These are phyloP conservation scores for Anser brachyrhynchus DNA, from an alignment of 2,113 vertebrate genomes.

Conservation along the genomic window DNA sequence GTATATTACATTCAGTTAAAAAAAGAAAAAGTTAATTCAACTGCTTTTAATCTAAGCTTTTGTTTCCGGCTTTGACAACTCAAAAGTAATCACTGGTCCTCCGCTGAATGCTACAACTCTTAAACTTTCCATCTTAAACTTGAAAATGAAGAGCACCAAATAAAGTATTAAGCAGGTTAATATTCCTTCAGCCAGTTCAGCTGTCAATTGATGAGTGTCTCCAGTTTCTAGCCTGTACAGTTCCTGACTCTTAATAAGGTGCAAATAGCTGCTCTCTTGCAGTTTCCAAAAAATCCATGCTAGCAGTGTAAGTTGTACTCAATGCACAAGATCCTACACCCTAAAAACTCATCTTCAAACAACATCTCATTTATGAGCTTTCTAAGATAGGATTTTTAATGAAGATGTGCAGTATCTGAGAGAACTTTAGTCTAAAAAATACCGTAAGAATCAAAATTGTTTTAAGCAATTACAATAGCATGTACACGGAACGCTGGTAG, in stretches of 20 bases:
- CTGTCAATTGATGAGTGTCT: not conserved
- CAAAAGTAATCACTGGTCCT: not conserved
- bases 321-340: not conserved
- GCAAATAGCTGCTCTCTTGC: not conserved
- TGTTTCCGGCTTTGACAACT: not conserved
- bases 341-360: not conserved
- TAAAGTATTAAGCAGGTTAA: not conserved
- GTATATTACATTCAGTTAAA: not conserved
- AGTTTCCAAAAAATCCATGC: not conserved
- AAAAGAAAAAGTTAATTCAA: not conserved
- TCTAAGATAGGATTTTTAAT: not conserved
- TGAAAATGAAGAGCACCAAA: not conserved
- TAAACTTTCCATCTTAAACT: not conserved
- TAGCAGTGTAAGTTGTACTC: not conserved
- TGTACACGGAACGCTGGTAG: not conserved
- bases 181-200: not conserved
- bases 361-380: not conserved
- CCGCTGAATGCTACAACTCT: not conserved
- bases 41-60: not conserved
- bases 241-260: not conserved
- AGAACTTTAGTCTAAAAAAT: not conserved
- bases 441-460: fast-evolving
- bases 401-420: fast-evolving
- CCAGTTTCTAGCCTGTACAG: not conserved
- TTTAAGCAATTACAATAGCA: not conserved